phyloP scores from a whole-genome alignment of 2,888 invertebrate species.

The Stenoptilia bipunctidactyla region DNA sequence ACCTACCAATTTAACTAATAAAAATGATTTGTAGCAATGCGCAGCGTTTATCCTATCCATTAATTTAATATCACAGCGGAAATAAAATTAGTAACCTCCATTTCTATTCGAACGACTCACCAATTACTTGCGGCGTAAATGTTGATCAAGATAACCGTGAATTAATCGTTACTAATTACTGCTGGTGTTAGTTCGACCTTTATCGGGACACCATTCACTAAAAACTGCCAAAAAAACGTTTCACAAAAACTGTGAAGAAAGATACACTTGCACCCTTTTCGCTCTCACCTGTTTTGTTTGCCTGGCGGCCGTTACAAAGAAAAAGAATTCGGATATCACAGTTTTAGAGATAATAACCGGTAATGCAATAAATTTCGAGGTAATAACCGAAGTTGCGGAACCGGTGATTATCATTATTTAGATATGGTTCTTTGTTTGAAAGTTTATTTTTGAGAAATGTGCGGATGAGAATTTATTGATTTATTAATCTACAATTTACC shows the following conservation, averaged over 20 bases:
- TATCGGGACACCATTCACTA: conserved; percentile 65
- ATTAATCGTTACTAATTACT: conserved; percentile 70
- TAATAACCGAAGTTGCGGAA: conserved; percentile 64
- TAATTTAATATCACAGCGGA: background rate
- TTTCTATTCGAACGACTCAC: conserved; percentile 21
- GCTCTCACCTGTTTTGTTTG: conserved; percentile 63
- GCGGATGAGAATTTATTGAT: no score
- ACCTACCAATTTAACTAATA: no score
- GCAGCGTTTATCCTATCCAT: background rate
- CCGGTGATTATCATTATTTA: conserved; percentile 36
- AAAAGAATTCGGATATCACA: conserved; percentile 68
- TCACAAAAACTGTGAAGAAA: conserved; percentile 64
- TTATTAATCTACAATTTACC: no score
- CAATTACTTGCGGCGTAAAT: conserved; percentile 50
- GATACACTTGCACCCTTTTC: conserved; percentile 41
- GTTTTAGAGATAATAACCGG: conserved; percentile 57
- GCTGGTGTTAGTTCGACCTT: conserved; percentile 68
- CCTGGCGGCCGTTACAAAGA: conserved; percentile 56
- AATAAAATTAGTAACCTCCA: background rate
- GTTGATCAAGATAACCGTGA: conserved; percentile 66
- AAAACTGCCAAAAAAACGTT: conserved; percentile 38
- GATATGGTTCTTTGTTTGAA: background rate
- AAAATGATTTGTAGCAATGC: background rate
- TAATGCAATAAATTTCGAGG: conserved; percentile 54
- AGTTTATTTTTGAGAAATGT: no score